Evolutionary conservation across 1,140 invertebrate species (phyloP), one percentile per base, ranked within the genome.

Genomic region (Agraylea sexmaculata): DNA sequence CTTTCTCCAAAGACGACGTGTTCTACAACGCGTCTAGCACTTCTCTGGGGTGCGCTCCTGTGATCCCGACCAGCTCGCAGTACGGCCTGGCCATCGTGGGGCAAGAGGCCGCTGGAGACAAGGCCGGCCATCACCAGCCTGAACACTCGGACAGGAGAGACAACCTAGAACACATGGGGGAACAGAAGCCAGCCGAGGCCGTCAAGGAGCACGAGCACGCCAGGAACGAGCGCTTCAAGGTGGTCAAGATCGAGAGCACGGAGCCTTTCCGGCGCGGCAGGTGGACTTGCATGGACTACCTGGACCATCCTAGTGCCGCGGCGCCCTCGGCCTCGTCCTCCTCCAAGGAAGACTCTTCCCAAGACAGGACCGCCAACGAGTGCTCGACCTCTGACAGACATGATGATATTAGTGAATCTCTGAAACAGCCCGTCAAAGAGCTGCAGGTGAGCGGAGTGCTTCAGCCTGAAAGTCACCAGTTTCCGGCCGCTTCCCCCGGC

Each of bases 201-300:
- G 69, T 78, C 56, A 72, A 79, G 55, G 77, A 80, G 50, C 77
- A 82, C 52, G 75, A 79, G 52, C 75, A 77, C 52, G 70, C 74
- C 51, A 74, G 81, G 51, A 86, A 84, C 60, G 83, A 87, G 59
- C 70, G 89, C 45, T 96, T 96, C 62, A 91, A 91, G 71, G 89
- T 95, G 49, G 90, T 96, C 16, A 95, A 94, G 72, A 90, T 95
- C 44, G 88, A 91, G 61, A 92, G 85, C 57, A 86, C 87, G 16
- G 89, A 95, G 61, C 91, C 91, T 3, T 93, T 94, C 54, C 83
- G 84, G 50, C 73, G 91, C 27, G 92, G 92, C 17, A 68, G 91
- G 53, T 96, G 92, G 92, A 81, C 82, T 51, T 95, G 90, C 64
- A 87, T 91, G 78, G 91, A 96, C 63, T 95, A 91, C 65, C 69